These are phyloP conservation scores for Panorpa germanica DNA, from an alignment of 2,888 invertebrate species.

Conservation along the genomic window DNA sequence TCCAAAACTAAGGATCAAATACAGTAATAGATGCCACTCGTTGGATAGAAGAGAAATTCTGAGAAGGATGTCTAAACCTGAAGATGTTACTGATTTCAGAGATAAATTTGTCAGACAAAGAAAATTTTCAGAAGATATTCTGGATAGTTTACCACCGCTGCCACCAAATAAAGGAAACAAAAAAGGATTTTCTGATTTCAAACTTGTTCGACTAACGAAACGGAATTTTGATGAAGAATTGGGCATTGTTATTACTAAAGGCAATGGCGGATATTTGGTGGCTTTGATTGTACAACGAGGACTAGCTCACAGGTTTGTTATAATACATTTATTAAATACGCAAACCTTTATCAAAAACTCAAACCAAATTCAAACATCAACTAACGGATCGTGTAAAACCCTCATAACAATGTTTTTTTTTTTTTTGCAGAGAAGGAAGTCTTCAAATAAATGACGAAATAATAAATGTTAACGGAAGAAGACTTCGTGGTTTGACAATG, in stretches of 20 bases:
- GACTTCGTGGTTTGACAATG: slow-evolving; percentile 45
- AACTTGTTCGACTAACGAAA: slow-evolving; percentile 17
- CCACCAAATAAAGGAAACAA: too few species aligned
- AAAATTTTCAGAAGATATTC: too few species aligned
- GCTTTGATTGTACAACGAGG: slow-evolving; percentile 53
- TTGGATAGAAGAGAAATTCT: slow-evolving; percentile 33
- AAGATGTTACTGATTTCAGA: too few species aligned
- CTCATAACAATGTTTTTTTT: slow-evolving; percentile 6
- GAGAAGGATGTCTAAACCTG: slow-evolving; percentile 29
- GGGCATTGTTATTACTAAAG: slow-evolving; percentile 53
- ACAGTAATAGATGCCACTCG: slow-evolving; percentile 31
- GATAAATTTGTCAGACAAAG: too few species aligned
- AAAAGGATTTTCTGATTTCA: too few species aligned
- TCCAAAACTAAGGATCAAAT: slow-evolving; percentile 18
- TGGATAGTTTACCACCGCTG: too few species aligned
- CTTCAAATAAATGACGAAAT: slow-evolving; percentile 51
- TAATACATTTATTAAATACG: background rate
- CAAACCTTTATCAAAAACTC: too few species aligned
- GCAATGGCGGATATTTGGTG: slow-evolving; percentile 44
- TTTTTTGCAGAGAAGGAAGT: slow-evolving; percentile 35
- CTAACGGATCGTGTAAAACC: slow-evolving; percentile 3
- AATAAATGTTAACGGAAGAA: slow-evolving; percentile 49
- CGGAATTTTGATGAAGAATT: slow-evolving; percentile 37
- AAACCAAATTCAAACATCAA: too few species aligned
- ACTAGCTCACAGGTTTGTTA: slow-evolving; percentile 41